These are phyloP conservation scores for Lota lota DNA, from an alignment of 2,113 vertebrate genomes.

Conservation along the genomic window DNA sequence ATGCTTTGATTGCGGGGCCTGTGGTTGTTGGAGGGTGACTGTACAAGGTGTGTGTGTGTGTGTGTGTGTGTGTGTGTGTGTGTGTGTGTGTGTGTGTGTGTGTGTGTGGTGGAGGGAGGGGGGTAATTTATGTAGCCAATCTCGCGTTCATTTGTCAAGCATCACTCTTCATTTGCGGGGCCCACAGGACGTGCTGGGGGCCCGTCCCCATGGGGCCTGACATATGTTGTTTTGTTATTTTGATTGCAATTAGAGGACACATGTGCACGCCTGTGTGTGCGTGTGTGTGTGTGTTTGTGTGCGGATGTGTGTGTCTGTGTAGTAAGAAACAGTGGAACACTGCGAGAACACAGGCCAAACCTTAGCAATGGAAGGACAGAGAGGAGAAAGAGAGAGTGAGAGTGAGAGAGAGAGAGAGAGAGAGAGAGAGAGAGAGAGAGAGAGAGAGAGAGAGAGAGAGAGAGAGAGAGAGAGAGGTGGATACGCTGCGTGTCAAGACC, in stretches of 20 bases:
- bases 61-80: no score
- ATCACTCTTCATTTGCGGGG: slow-evolving; percentile 71
- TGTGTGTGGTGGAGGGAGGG: slow-evolving; percentile 7
- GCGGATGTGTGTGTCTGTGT: slow-evolving; percentile 52
- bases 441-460: no score
- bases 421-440: no score
- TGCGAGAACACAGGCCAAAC: no score
- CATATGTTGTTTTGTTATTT: slow-evolving; percentile 75
- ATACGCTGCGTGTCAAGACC: no score
- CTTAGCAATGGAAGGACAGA: no score
- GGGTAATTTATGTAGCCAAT: slow-evolving; percentile 73
- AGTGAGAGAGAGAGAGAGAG: no score
- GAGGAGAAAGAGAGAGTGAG: no score
- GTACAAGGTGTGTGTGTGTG: slow-evolving; percentile 4
- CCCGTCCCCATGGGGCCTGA: slow-evolving; percentile 60
- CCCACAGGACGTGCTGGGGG: slow-evolving; percentile 56
- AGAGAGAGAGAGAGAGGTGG: no score
- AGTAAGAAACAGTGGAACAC: slow-evolving; percentile 40
- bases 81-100: not conserved
- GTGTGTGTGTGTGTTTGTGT: no score
- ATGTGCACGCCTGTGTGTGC: no score
- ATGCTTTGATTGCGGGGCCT: slow-evolving; percentile 37
- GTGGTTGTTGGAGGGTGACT: slow-evolving; percentile 35
- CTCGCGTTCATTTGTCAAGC: slow-evolving; percentile 73
- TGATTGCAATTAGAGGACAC: slow-evolving; percentile 68